A percentile compares a stretch with the other conserved stretches of the same genome.
These are phyloP conservation scores for Phlogophora meticulosa DNA, from an alignment of 2,888 invertebrate genomes.

Conservation along the genomic window DNA sequence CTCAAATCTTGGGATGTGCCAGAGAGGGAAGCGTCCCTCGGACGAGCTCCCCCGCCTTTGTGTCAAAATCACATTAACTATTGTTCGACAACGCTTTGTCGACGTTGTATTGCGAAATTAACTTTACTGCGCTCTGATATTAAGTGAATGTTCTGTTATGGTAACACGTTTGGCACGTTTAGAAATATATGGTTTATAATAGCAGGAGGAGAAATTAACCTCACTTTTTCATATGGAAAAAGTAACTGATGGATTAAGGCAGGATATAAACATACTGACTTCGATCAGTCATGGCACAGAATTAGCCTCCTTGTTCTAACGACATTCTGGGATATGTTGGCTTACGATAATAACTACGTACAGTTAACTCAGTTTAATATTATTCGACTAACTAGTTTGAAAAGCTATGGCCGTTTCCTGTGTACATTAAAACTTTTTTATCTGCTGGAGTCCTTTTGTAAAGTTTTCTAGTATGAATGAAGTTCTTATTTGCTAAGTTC, in stretches of 20 bases:
- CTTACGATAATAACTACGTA: conserved; percentile 18
- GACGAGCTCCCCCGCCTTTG: conserved; percentile 70
- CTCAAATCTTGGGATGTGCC: conserved; percentile 70
- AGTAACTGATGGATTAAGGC: no score
- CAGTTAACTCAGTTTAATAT: conserved; percentile 42
- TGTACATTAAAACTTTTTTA: conserved; percentile 72
- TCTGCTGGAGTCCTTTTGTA: conserved; percentile 60
- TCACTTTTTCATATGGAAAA: background rate
- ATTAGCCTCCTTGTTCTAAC: background rate
- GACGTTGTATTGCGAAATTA: conserved; percentile 69
- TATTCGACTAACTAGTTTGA: conserved; percentile 59
- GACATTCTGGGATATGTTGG: background rate
- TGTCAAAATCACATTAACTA: conserved; percentile 81
- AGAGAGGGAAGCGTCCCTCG: conserved; percentile 63
- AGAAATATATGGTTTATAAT: background rate
- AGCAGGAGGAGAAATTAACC: background rate
- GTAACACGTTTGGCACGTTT: conserved; percentile 16
- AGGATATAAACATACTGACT: background rate
- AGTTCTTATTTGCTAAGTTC: conserved; percentile 64
- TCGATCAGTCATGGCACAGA: background rate
- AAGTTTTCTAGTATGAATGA: conserved; percentile 59
- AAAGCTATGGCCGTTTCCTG: conserved; percentile 67
- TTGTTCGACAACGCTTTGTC: conserved; percentile 78
- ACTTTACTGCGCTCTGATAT: conserved; percentile 57
- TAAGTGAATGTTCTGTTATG: conserved; percentile 37